These are phyloP conservation scores for Bos indicus DNA, from an alignment of 2,113 vertebrate species.

Conservation along the genomic window DNA sequence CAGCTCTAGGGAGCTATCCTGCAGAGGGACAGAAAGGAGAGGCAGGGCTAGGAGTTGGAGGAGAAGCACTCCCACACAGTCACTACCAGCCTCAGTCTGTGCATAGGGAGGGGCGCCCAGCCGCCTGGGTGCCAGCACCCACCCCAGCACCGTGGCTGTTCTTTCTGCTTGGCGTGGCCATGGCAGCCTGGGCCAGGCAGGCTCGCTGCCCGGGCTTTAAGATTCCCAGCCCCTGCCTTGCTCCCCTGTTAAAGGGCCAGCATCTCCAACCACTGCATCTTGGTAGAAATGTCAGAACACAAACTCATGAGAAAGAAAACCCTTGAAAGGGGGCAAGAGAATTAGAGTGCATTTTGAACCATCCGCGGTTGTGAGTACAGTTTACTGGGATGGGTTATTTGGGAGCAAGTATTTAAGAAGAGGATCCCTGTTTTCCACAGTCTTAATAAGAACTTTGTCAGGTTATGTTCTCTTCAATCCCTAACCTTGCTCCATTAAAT, in stretches of 20 bases:
- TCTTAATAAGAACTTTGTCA: not conserved
- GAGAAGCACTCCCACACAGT: not conserved
- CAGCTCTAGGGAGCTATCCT: not conserved
- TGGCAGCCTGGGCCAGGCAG: not conserved
- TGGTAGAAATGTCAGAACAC: not conserved
- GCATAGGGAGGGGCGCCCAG: not conserved
- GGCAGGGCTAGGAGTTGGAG: not conserved
- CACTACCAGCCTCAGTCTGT: not conserved
- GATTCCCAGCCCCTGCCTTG: not conserved
- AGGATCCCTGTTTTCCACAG: not conserved
- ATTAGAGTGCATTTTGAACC: not conserved
- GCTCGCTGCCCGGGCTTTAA: conserved; percentile 19
- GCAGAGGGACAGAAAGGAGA: not conserved
- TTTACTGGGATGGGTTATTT: not conserved
- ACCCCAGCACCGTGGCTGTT: not conserved
- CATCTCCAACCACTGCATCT: not conserved
- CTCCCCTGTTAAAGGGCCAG: conserved; percentile 57
- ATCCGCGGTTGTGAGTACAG: not conserved
- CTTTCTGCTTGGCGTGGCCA: not conserved
- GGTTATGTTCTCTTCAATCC: not conserved
- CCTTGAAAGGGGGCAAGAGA: not conserved
- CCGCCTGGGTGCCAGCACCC: not conserved
- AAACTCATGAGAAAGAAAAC: not conserved
- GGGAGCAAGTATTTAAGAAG: not conserved
- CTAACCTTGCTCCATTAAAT: not conserved